These are phyloP conservation scores for Neoarius graeffei DNA, from an alignment of 2,113 vertebrate species.

Conservation along the genomic window DNA sequence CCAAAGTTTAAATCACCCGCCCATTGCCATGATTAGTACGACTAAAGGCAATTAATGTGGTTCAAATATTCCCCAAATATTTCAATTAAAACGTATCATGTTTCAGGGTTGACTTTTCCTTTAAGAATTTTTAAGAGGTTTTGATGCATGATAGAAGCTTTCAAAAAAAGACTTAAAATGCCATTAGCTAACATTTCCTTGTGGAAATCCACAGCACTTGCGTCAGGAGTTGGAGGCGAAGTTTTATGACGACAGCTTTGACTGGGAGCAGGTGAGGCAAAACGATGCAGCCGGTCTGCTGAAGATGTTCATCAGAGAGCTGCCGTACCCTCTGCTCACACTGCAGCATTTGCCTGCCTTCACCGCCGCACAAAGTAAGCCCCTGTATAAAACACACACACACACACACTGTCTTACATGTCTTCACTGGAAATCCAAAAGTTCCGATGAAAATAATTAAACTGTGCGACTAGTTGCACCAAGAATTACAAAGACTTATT, in stretches of 20 bases:
- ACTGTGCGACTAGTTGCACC: background rate
- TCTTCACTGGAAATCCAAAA: background rate
- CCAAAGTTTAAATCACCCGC: too few species aligned
- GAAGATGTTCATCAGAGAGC: constrained; percentile 94
- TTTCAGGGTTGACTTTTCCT: background rate
- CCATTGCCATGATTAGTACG: too few species aligned
- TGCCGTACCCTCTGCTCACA: constrained; percentile 88
- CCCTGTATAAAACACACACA: background rate
- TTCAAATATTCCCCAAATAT: background rate
- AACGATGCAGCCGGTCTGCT: constrained; percentile 90
- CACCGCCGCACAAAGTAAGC: constrained; percentile 81
- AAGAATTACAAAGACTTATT: background rate
- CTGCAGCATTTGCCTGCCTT: constrained; percentile 87
- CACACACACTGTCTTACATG: background rate
- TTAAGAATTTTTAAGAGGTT: background rate
- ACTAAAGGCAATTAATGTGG: too few species aligned
- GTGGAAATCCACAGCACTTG: constrained; percentile 75
- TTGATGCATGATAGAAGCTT: background rate
- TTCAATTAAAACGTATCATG: background rate
- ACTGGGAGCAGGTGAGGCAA: constrained; percentile 90
- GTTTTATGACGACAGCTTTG: constrained; percentile 80
- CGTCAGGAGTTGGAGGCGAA: constrained; percentile 87
- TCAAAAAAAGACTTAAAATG: background rate
- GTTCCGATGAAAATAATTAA: background rate
- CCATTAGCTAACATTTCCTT: background rate